Base-by-base conservation (phyloP, 53 echinoderm and acorn worm genomes). In the Paracentrotus lividus region DNA sequence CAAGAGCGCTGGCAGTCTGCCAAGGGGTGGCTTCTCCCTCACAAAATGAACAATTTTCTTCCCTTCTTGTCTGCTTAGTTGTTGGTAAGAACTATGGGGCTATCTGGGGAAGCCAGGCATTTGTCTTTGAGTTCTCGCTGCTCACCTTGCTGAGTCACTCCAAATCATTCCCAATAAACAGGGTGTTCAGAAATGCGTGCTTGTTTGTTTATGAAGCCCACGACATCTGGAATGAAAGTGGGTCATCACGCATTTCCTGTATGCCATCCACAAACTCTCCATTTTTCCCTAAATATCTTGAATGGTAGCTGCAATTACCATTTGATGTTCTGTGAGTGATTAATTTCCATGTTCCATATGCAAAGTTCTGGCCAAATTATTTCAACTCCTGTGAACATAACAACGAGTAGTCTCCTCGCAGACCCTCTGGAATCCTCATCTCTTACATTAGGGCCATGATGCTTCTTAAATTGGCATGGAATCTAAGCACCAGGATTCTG, bases 361-460 rank as follows among this genome's bases (percentile, higher is more conserved):
- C 9, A 85, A 53, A 47, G 86, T 86, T 31, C 86, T 69, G 16
- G 92, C 92, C 72, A 87, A 23, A 56, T 92, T 92, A 32, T n/a
- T 9, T 69, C 34, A 85, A 67, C 57, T 90, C 95, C n/a, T n/a
- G 7, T 84, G 78, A 21, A 94, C 68, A 65, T n/a, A 96, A 97
- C 86, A 96, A 92, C 1, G 92, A 67, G 51, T 90, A 97, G 42
- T n/a, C n/a, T n/a, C 95, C 61, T 14, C 94, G 77, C 21, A 97
- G 66, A 29, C 90, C 95, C 24, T 77, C 55, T 52, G 95, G 49
- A n/a, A 33, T 96, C 76, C 23, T 96, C 96, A 56, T 32, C 55
- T 85, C 94, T 97, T 3, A 97, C 85, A 43, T 88, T 77, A 49
- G n/a, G 92, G 95, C 96, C 96, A 96, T 47, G 77, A 49, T 23